A percentile compares a stretch with the other conserved stretches of the same genome.
Conservation (phyloP, 1,140 invertebrate species). For the Heterodera schachtii region DNA sequence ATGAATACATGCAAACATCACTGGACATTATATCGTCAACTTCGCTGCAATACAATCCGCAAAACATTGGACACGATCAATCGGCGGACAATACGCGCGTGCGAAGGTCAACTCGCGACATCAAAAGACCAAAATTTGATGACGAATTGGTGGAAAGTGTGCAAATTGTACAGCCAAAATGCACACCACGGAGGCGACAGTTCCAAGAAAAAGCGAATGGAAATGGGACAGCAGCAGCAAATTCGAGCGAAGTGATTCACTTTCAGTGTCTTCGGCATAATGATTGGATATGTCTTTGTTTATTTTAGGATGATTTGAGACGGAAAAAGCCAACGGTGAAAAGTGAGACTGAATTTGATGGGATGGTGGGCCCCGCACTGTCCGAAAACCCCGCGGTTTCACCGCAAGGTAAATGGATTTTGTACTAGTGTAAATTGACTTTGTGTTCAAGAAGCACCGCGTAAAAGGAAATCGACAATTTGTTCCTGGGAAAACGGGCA, state of each 20-base stretch:
- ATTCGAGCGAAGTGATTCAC: neutral
- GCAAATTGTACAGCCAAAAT: constrained; percentile 55
- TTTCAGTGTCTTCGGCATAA: neutral
- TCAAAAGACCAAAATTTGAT: constrained; percentile 92
- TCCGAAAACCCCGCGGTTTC: too few relatives aligned
- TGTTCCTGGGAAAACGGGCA: constrained; percentile 24
- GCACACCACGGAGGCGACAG: constrained; percentile 38
- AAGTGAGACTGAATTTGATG: neutral
- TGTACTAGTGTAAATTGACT: neutral
- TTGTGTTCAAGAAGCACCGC: constrained; percentile 2
- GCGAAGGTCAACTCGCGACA: constrained; percentile 81
- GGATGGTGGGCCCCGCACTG: too few relatives aligned
- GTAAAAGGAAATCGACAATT: neutral
- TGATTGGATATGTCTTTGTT: neutral
- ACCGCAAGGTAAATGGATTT: too few relatives aligned
- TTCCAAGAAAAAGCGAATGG: constrained; percentile 73
- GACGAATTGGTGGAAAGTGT: constrained; percentile 83
- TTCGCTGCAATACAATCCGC: neutral
- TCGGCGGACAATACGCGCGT: constrained; percentile 6
- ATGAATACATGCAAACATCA: too few relatives aligned
- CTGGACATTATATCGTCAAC: neutral
- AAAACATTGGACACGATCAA: neutral
- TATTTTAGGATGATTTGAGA: neutral
- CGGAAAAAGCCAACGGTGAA: neutral
- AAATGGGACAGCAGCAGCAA: neutral